Evolutionary conservation across 2,113 vertebrate species (phyloP).

Genomic region (Orcinus orca): DNA sequence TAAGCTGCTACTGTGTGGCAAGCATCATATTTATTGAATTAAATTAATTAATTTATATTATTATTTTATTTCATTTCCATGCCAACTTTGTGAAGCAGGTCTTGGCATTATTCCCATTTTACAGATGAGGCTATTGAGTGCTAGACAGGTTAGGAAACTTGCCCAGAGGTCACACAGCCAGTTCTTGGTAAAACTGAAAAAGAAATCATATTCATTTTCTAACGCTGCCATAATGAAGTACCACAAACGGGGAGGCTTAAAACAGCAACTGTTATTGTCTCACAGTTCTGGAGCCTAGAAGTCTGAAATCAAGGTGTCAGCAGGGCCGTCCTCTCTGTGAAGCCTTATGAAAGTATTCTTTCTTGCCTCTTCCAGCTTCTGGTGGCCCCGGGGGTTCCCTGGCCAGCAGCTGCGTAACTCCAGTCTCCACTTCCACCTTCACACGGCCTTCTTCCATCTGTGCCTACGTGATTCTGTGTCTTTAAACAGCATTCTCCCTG

Average conservation of each 20-base stretch:
- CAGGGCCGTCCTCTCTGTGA: background rate
- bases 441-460: fast-evolving
- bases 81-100: background rate
- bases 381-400: background rate
- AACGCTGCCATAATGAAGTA: background rate
- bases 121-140: background rate
- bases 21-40: background rate
- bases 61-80: background rate
- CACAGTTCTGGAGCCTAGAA: background rate
- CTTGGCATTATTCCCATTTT: background rate
- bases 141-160: background rate
- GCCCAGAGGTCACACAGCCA: background rate
- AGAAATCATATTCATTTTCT: background rate
- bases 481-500: background rate
- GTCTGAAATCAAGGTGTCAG: background rate
- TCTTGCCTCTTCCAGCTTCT: background rate
- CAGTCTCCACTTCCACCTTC: background rate
- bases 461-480: too few species aligned
- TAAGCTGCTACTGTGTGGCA: background rate
- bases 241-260: background rate
- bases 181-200: background rate
- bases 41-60: background rate
- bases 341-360: background rate
- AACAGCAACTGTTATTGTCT: background rate
- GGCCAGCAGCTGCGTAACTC: background rate